Conservation (phyloP, 2,888 invertebrate species). For the Baccha elongata region DNA sequence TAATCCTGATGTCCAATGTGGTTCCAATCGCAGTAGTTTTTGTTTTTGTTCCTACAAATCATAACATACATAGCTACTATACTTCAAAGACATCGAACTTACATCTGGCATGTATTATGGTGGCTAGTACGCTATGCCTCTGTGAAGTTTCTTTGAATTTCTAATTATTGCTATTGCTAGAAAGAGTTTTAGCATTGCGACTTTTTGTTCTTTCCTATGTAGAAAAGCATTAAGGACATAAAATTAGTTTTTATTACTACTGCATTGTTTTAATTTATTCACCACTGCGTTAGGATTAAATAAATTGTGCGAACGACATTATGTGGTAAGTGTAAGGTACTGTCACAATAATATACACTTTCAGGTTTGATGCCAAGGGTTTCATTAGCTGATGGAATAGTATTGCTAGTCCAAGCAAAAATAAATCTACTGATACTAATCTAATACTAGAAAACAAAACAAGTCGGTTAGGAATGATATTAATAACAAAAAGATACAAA, state of each 20-base stretch:
- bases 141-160: slow-evolving; percentile 4
- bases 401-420: too few species aligned
- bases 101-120: not conserved
- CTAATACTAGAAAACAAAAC: too few species aligned
- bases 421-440: too few species aligned
- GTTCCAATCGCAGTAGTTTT: slow-evolving; percentile 23
- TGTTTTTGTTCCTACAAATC: too few species aligned
- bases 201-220: not conserved
- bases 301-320: slow-evolving; percentile 22
- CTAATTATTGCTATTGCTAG: slow-evolving; percentile 16
- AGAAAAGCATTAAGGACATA: not conserved
- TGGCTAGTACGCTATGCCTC: not conserved
- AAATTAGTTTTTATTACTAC: slow-evolving; percentile 35
- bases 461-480: too few species aligned
- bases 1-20: too few species aligned
- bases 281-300: slow-evolving; percentile 6
- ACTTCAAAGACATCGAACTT: slow-evolving; percentile 1
- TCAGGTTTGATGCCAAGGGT: too few species aligned
- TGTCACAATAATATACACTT: too few species aligned
- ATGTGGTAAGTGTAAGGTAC: too few species aligned
- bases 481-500: too few species aligned
- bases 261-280: slow-evolving; percentile 46
- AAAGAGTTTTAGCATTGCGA: not conserved
- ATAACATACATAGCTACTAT: slow-evolving; percentile 23
- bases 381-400: not conserved